phyloP scores from a whole-genome alignment of 2,113 vertebrate genomes.

The Atrichornis clamosus region DNA sequence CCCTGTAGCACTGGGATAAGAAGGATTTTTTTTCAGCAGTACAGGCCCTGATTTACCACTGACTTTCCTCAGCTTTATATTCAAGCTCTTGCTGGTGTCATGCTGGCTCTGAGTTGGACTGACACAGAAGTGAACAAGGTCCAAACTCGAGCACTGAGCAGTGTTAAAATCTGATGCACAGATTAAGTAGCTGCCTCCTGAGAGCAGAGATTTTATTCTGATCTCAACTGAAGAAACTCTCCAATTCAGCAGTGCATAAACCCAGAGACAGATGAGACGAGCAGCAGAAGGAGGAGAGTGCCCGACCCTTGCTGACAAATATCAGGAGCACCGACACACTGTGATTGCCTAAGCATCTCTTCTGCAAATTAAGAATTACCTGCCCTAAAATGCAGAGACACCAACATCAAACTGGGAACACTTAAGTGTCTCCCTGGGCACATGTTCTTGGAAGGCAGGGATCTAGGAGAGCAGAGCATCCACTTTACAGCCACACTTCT shows the following conservation, averaged over 20 bases:
- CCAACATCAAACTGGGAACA: rapidly evolving
- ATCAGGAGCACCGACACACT: not conserved
- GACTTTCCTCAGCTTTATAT: not conserved
- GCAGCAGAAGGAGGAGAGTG: not conserved
- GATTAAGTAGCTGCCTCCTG: not conserved
- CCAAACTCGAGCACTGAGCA: not conserved
- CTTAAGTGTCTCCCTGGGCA: not conserved
- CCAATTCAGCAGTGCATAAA: not conserved
- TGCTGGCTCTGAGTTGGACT: not conserved
- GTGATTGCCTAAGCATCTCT: not conserved
- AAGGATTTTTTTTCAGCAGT: not conserved
- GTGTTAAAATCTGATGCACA: not conserved
- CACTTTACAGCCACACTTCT: not conserved
- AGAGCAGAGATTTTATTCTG: not conserved
- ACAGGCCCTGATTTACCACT: not conserved
- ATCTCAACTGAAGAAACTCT: not conserved
- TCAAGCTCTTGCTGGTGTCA: not conserved
- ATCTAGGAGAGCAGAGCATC: not conserved
- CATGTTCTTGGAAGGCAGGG: not conserved
- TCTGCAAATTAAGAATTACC: not conserved
- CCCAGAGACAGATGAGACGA: not conserved
- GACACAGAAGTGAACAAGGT: not conserved
- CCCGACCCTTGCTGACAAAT: not conserved
- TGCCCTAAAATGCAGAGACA: not conserved
- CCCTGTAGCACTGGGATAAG: not conserved